A percentile compares a stretch with the other conserved stretches of the same genome.
phyloP scores from a whole-genome alignment of 2,888 invertebrate genomes.

The Pseudococcus viburni region DNA sequence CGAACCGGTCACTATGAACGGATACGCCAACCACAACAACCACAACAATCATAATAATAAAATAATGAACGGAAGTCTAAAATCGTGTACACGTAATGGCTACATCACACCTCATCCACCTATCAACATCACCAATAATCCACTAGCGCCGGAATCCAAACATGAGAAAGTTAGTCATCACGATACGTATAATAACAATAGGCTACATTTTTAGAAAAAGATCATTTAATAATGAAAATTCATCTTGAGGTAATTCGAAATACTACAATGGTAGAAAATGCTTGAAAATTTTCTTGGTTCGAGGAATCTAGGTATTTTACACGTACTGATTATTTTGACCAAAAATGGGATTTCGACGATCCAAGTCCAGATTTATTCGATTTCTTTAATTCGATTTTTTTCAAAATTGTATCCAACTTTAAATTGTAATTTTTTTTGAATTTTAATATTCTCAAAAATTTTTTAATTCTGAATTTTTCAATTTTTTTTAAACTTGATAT shows the following conservation, averaged over 20 bases:
- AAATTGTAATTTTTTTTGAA: too few relatives aligned
- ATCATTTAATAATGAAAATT: constrained; percentile 22
- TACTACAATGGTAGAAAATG: too few relatives aligned
- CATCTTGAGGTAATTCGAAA: not conserved
- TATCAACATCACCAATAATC: constrained; percentile 84
- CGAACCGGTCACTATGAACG: constrained; percentile 70
- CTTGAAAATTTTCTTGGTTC: too few relatives aligned
- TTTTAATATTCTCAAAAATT: too few relatives aligned
- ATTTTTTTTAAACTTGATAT: too few relatives aligned
- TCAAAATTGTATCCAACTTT: too few relatives aligned
- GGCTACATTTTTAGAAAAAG: constrained; percentile 56
- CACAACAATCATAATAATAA: constrained; percentile 69
- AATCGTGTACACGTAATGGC: constrained; percentile 73
- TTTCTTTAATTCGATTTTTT: too few relatives aligned
- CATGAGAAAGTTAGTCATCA: constrained; percentile 77
- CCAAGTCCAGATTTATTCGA: too few relatives aligned
- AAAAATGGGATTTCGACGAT: too few relatives aligned
- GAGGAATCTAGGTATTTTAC: too few relatives aligned
- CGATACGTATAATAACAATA: constrained; percentile 32
- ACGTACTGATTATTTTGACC: too few relatives aligned
- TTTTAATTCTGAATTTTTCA: too few relatives aligned
- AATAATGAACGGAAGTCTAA: constrained; percentile 73
- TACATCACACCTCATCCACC: constrained; percentile 72
- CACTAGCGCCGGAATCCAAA: constrained; percentile 79
- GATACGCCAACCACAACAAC: constrained; percentile 71